These are phyloP conservation scores for Setophaga petechia DNA, from an alignment of 2,113 vertebrate species.

Conservation along the genomic window DNA sequence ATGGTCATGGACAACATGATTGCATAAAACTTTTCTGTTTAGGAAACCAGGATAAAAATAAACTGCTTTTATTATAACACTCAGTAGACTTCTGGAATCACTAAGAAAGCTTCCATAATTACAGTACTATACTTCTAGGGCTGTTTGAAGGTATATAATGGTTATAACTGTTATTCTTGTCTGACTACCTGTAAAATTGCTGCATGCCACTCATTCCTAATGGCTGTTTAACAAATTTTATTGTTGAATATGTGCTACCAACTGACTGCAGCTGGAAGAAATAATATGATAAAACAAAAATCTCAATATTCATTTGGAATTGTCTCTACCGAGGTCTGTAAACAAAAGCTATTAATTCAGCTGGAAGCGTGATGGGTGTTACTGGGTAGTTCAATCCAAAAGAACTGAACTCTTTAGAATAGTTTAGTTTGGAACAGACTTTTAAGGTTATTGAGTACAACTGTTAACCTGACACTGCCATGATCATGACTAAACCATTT, in stretches of 20 bases:
- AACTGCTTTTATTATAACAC: not conserved
- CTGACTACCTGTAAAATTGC: not conserved
- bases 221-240: not conserved
- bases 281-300: not conserved
- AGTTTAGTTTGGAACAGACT: not conserved
- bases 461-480: not conserved
- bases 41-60: conserved; percentile 28
- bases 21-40: not conserved
- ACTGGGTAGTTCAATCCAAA: not conserved
- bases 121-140: not conserved
- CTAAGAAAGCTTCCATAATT: conserved; percentile 16
- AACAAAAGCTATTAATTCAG: not conserved
- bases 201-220: not conserved
- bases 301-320: not conserved
- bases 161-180: conserved; percentile 9
- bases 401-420: not conserved
- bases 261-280: not conserved
- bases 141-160: not conserved
- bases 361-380: not conserved
- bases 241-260: not conserved
- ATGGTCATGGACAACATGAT: not conserved
- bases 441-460: not conserved
- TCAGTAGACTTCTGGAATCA: not conserved
- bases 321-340: not conserved
- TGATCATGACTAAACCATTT: rapidly evolving